phyloP scores from a whole-genome alignment of 1,140 invertebrate genomes.

The Apis dorsata region DNA sequence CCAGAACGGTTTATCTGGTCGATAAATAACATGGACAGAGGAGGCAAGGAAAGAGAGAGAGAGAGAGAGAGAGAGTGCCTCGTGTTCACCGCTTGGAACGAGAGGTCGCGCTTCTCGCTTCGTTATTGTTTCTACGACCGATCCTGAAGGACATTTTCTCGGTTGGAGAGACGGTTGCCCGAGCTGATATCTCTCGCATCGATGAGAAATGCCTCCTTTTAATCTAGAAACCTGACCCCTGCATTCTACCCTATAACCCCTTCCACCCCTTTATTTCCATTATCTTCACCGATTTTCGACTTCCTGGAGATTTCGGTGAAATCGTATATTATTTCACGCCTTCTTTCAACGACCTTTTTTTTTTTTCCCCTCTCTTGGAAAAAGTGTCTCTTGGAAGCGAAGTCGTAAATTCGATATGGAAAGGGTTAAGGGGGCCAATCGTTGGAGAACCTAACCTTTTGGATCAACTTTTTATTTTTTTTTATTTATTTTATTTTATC shows the following conservation, averaged over 20 bases:
- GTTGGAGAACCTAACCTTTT: background rate
- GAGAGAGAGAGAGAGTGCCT: background rate
- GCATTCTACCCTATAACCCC: constrained; percentile 23
- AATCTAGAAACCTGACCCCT: constrained; percentile 26
- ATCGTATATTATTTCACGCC: constrained; percentile 43
- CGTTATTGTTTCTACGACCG: constrained; percentile 56
- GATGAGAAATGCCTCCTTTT: constrained; percentile 45
- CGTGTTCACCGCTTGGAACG: constrained; percentile 40
- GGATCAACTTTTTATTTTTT: too few species aligned
- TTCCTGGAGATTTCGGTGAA: constrained; percentile 25
- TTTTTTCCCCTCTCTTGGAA: background rate
- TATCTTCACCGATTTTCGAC: constrained; percentile 38
- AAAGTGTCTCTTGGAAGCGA: background rate
- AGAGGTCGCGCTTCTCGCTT: constrained; percentile 42
- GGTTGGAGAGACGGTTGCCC: constrained; percentile 9
- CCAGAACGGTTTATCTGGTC: constrained; percentile 66
- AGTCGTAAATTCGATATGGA: constrained; percentile 36
- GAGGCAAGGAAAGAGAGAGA: background rate
- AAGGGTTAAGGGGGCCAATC: constrained; percentile 26
- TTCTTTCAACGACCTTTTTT: background rate
- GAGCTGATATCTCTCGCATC: constrained; percentile 18
- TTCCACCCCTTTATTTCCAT: constrained; percentile 22
- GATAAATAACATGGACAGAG: constrained; percentile 63
- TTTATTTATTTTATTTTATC: too few species aligned
- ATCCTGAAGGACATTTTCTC: constrained; percentile 36